Evolutionary conservation across 2,113 vertebrate genomes (phyloP), one percentile per base, ranked within the genome.

Genomic region (Thymallus thymallus): DNA sequence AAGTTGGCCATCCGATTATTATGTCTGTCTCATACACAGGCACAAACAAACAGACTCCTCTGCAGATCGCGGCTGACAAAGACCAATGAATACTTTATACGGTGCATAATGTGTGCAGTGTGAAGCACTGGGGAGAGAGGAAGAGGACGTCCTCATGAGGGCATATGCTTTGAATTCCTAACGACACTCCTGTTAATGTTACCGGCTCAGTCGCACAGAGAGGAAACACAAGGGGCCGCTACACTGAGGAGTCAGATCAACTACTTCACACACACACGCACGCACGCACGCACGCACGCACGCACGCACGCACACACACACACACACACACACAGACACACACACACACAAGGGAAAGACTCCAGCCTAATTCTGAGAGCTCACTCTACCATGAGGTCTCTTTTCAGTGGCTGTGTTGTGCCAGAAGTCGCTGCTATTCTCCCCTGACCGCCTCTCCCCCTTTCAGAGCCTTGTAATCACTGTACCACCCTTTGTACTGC

Each of bases 1-100:
- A 71, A 6, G 72, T 55, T 69, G 73, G 51, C 73, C 70, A 72
- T 71, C 80, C 26, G 23, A 68, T 62, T 56, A 65, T 76, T 78
- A 72, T 80, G 76, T 80, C 76, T 85, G 73, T 74, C 55, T 76
- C 67, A 80, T 69, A 73, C 67, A 80, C 77, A 86, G 26, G 55
- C 56, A 5, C 60, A 72, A 66, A 83, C 56, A 72, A 82, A 79
- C 5, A 26, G 67, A 46, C 76, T 82, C 71, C 68, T 75, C 76
- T 76, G 85, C 88, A 85, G 83, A 26, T 73, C 64, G 82, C 68
- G 69, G 85, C 86, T 91, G 87, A 92, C 91, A 92, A 92, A 92
- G 90, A 85, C 89, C 90, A 91, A 92, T 92, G 92, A 93, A 93
- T 92, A 93, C 91, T 92, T 93, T 90, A 92, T 92, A 91, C 80